phyloP scores from a whole-genome alignment of 2,113 vertebrate genomes.

The Benitochromis conjunctus region DNA sequence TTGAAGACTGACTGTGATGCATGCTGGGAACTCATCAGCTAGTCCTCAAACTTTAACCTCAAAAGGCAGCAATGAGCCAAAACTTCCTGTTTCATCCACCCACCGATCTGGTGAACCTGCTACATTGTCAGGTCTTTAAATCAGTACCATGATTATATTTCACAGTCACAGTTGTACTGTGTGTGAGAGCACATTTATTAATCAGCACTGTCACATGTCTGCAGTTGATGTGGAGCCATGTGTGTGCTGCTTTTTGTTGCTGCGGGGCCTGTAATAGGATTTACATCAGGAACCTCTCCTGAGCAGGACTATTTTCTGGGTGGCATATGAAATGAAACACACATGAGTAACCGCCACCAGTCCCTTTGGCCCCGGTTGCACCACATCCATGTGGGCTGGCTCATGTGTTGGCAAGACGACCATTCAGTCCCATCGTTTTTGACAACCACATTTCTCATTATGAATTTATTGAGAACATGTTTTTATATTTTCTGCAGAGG shows the following conservation, averaged over 20 bases:
- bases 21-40: neutral
- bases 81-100: neutral
- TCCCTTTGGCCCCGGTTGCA: neutral
- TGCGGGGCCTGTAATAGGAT: neutral
- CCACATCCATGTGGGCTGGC: neutral
- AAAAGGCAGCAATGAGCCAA: neutral
- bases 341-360: neutral
- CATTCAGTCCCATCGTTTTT: neutral
- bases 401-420: neutral
- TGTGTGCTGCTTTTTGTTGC: neutral
- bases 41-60: neutral
- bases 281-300: neutral
- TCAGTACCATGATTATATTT: neutral
- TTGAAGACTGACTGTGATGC: neutral
- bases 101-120: neutral
- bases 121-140: too few species aligned
- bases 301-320: neutral
- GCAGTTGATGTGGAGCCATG: accelerated
- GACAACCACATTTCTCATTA: neutral
- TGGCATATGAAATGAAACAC: neutral
- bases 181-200: neutral
- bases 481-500: neutral
- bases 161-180: neutral
- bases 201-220: neutral
- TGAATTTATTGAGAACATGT: neutral